These are phyloP conservation scores for Elaphurus davidianus DNA, from an alignment of 2,113 vertebrate species.

Conservation along the genomic window DNA sequence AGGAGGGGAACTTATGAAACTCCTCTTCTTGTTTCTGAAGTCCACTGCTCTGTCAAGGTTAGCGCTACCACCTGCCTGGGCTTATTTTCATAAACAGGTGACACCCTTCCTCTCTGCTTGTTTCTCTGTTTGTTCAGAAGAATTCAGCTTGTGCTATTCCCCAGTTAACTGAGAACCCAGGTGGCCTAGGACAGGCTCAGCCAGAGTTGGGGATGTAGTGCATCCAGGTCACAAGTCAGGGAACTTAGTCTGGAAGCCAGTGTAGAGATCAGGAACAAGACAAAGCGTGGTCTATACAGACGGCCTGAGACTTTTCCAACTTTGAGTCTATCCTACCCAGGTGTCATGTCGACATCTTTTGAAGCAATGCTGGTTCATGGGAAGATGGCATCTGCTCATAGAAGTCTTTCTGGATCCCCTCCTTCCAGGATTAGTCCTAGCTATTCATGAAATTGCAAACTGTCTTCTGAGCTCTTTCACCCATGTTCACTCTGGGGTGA, in stretches of 20 bases:
- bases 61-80: not conserved
- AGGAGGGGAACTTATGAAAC: not conserved
- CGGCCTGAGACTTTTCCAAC: not conserved
- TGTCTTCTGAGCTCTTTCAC: not conserved
- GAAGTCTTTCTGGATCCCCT: not conserved
- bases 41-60: not conserved
- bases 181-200: not conserved
- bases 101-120: not conserved
- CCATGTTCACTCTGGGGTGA: not conserved
- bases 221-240: not conserved
- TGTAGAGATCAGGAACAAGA: not conserved
- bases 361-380: not conserved
- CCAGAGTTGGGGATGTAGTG: not conserved
- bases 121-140: not conserved
- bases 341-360: not conserved
- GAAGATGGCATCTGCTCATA: not conserved
- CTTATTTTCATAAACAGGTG: not conserved
- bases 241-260: not conserved
- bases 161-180: not conserved
- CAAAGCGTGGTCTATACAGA: not conserved
- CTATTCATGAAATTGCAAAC: not conserved
- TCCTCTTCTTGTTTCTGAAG: constrained; percentile 3
- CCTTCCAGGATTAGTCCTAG: not conserved
- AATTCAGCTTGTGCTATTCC: not conserved
- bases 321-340: not conserved